Percentiles rank a stretch among this genome's conserved stretches.
Evolutionary conservation across 53 echinoderm and acorn worm species (phyloP).

Genomic region (Arbacia lixula): DNA sequence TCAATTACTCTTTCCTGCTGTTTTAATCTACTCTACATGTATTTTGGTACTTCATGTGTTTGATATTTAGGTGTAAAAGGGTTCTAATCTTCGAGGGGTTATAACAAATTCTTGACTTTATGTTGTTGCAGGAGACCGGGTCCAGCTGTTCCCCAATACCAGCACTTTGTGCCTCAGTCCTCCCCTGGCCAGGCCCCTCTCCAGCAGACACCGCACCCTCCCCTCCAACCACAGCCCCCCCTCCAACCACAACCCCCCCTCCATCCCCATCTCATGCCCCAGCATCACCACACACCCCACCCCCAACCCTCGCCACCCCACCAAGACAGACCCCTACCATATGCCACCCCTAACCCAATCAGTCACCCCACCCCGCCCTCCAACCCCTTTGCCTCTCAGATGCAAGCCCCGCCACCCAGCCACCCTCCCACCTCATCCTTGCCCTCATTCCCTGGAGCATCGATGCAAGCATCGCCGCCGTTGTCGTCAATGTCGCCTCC

Average conservation of each 20-base stretch:
- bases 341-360: constrained; percentile 2
- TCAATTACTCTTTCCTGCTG: too few relatives aligned
- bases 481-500: constrained; percentile 40
- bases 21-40: too few relatives aligned
- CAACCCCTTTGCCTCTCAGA: constrained; percentile 9
- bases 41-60: too few relatives aligned
- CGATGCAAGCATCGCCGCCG: background rate
- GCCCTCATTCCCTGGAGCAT: background rate
- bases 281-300: background rate
- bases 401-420: constrained; percentile 2
- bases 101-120: too few relatives aligned
- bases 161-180: constrained; percentile 40
- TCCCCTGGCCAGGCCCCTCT: constrained; percentile 10
- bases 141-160: constrained; percentile 34
- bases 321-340: background rate
- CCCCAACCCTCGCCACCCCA: background rate
- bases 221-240: constrained; percentile 16
- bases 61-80: too few relatives aligned
- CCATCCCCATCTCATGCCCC: constrained; percentile 1
- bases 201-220: constrained; percentile 16
- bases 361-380: background rate
- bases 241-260: constrained; percentile 5
- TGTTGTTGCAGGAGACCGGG: constrained; percentile 5
- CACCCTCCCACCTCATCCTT: constrained; percentile 18
- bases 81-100: too few relatives aligned